Conservation (phyloP, 2,113 vertebrate genomes). For the Anoplopoma fimbria region DNA sequence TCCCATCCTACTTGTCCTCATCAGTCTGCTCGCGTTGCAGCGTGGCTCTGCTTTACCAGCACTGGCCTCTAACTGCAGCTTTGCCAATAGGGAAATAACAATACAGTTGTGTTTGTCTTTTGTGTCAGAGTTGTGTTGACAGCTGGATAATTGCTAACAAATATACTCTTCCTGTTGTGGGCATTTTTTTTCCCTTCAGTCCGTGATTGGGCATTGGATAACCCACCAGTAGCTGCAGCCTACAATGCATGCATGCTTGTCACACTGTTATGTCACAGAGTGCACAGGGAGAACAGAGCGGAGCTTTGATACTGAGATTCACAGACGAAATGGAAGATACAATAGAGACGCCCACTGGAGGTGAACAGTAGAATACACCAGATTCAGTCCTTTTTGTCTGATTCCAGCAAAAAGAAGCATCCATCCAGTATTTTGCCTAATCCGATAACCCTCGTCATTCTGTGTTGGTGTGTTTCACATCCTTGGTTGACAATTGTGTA, state of each 20-base stretch:
- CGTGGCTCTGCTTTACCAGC: background rate
- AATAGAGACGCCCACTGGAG: no score
- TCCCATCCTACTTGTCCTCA: background rate
- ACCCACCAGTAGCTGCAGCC: background rate
- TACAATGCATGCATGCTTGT: background rate
- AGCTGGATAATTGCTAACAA: background rate
- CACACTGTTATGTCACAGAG: background rate
- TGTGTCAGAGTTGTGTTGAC: background rate
- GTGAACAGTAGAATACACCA: no score
- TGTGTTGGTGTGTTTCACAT: no score
- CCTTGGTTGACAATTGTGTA: no score
- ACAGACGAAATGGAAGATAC: no score
- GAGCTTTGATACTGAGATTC: background rate
- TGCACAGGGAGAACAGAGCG: background rate
- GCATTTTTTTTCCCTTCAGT: background rate
- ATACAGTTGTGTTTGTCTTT: background rate
- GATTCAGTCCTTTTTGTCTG: no score
- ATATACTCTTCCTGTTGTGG: background rate
- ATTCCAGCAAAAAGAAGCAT: no score
- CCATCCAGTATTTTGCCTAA: no score
- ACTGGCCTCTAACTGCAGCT: background rate
- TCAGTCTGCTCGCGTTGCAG: background rate
- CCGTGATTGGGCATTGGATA: background rate
- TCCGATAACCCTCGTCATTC: no score
- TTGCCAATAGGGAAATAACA: background rate